phyloP scores from a whole-genome alignment of 2,888 invertebrate genomes.

The Oxystoma pomonae region DNA sequence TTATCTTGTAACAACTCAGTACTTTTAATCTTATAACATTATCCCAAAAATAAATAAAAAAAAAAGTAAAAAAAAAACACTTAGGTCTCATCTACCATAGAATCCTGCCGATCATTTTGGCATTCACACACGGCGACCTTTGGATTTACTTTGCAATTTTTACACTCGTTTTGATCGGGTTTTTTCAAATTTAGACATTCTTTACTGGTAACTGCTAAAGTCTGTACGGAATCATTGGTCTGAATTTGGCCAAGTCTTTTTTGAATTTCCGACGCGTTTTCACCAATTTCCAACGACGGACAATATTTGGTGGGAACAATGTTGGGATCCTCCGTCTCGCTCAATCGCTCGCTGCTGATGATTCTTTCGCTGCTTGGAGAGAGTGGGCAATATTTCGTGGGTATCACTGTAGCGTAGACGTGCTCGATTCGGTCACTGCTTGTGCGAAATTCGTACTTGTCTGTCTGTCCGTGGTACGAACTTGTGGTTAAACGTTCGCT shows the following conservation, averaged over 20 bases:
- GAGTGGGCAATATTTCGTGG: neutral
- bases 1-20: neutral
- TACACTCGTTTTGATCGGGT: neutral
- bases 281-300: neutral
- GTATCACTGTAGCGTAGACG: conserved; percentile 30
- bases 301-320: neutral
- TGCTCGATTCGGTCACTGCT: conserved; percentile 29
- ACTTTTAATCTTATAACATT: neutral
- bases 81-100: conserved; percentile 13
- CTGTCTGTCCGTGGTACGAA: conserved; percentile 31
- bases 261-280: no score
- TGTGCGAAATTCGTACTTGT: conserved; percentile 33
- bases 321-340: conserved; percentile 3
- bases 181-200: neutral
- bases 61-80: neutral
- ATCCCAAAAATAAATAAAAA: neutral
- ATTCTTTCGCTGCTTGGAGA: conserved; percentile 15
- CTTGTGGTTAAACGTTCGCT: conserved; percentile 42
- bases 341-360: conserved; percentile 9
- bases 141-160: neutral
- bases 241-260: no score
- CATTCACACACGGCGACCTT: neutral
- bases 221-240: neutral
- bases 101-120: conserved; percentile 5
- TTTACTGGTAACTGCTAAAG: neutral